Conservation (phyloP, 2,797 vertebrate genomes). For the Lepus townsendii region DNA sequence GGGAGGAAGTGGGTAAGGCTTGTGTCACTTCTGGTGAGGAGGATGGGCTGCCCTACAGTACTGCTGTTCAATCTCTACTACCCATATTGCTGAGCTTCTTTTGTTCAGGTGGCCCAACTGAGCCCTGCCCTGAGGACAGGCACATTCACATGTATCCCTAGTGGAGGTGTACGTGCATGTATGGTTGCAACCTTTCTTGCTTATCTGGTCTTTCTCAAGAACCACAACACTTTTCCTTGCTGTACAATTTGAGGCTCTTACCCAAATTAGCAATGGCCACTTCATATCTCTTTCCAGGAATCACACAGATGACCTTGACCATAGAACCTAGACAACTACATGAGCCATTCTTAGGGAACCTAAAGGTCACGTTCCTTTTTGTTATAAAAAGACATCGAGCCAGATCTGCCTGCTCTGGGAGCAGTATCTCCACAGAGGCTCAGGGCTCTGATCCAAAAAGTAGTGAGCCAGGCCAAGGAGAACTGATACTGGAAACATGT, state of each 20-base stretch:
- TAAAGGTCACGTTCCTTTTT: constrained; percentile 37
- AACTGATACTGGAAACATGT: not conserved
- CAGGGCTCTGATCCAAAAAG: not conserved
- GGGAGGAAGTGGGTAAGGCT: not conserved
- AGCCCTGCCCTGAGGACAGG: not conserved
- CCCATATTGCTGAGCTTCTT: not conserved
- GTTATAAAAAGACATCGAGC: constrained; percentile 3
- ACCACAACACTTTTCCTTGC: constrained; percentile 1
- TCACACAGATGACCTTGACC: constrained; percentile 42
- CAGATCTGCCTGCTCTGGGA: not conserved
- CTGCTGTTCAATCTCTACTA: not conserved
- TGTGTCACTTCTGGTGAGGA: not conserved
- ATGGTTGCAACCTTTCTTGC: not conserved
- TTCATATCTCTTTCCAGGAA: constrained; percentile 59
- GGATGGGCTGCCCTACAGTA: not conserved
- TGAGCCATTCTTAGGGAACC: not conserved
- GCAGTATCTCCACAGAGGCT: not conserved
- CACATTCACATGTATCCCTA: not conserved
- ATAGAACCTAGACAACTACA: not conserved
- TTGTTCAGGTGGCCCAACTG: not conserved
- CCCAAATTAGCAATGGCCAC: not conserved
- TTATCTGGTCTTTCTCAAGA: constrained; percentile 43
- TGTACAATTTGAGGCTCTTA: not conserved
- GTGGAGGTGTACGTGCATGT: not conserved
- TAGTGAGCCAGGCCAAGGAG: not conserved